Evolutionary conservation across 2,797 vertebrate species (phyloP), one percentile per base, ranked within the genome.

Genomic region (Gobio occitaniae): DNA sequence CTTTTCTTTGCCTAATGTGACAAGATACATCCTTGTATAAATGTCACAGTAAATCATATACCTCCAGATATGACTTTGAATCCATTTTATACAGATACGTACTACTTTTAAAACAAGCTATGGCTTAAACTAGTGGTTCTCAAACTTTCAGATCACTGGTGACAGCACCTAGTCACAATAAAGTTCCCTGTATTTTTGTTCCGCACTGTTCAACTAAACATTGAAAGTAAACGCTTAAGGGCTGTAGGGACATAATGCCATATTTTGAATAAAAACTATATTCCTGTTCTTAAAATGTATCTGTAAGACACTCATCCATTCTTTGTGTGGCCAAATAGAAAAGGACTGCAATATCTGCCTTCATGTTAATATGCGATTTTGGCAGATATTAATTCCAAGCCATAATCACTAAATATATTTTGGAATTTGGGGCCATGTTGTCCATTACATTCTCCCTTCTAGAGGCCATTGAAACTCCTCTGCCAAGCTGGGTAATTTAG

Each of bases 1-100:
- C 82, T 84, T 84, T 70, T 84, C 74, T 70, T 78, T 84, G 82
- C 63, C 63, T 84, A 78, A 78, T 76, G 61, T 66, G 72, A 76
- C 82, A 76, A 76, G 21, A 68, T 54, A 78, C 38, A 84, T 69
- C 48, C 50, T 84, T 78, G 50, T 59, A 68, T 78, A 84, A 84
- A 84, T 84, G 82, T 78, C 82, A 78, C 63, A 56, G 74, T 84
- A 77, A 69, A 70, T 77, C 63, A 84, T 44, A 12, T 17, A 32
- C 32, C 47, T 47, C 50, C 74, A 32, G 36, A 69, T 44, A 44
- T 12, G 6, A 78, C 48, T 52, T 25, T 36, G 36, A 84, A 69
- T 10, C 48, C 25, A 15, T 65, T 38, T 16, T 41, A 72, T 56
- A 61, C 4, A 2, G 41, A 44, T 44, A 1, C 9, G 3, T 71